These are phyloP conservation scores for Pterocles gutturalis DNA, from an alignment of 2,113 vertebrate genomes.

Conservation along the genomic window DNA sequence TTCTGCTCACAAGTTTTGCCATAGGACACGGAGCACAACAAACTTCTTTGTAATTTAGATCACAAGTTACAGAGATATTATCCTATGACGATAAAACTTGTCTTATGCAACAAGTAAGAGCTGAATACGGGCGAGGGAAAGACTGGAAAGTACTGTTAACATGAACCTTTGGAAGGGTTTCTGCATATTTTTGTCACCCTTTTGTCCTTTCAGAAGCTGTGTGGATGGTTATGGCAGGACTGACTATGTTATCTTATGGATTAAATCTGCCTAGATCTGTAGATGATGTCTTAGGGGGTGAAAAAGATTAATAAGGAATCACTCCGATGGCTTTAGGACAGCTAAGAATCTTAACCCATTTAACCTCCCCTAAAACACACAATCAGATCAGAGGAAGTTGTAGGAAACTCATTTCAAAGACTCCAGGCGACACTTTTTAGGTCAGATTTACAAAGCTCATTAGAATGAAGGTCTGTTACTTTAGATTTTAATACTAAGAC, in stretches of 20 bases:
- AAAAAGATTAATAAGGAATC: slow-evolving; percentile 94
- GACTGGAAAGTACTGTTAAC: not conserved
- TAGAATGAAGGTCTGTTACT: slow-evolving; percentile 74
- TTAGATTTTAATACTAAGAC: slow-evolving; percentile 76
- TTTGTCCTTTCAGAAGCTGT: slow-evolving; percentile 67
- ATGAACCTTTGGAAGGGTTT: not conserved
- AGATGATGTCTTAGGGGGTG: slow-evolving; percentile 90
- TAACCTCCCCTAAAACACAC: slow-evolving; percentile 86
- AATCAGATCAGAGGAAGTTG: slow-evolving; percentile 79
- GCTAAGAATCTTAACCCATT: slow-evolving; percentile 94
- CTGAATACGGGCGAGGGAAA: not conserved
- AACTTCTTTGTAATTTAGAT: slow-evolving; percentile 43
- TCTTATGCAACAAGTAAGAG: not conserved
- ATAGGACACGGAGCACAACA: slow-evolving; percentile 13
- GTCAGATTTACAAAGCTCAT: slow-evolving; percentile 76
- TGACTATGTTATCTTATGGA: slow-evolving; percentile 79
- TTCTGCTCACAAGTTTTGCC: slow-evolving; percentile 60
- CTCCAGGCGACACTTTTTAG: slow-evolving; percentile 74
- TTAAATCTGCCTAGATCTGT: slow-evolving; percentile 92
- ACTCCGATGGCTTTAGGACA: slow-evolving; percentile 88
- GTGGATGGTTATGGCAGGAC: slow-evolving; percentile 74
- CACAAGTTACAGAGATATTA: slow-evolving; percentile 44
- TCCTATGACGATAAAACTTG: slow-evolving; percentile 32
- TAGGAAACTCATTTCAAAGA: slow-evolving; percentile 82
- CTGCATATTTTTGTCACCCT: slow-evolving; percentile 61